Percentiles rank a stretch among this genome's conserved stretches.
Evolutionary conservation across 2,797 vertebrate genomes (phyloP).

Genomic region (Thalassophryne amazonica): DNA sequence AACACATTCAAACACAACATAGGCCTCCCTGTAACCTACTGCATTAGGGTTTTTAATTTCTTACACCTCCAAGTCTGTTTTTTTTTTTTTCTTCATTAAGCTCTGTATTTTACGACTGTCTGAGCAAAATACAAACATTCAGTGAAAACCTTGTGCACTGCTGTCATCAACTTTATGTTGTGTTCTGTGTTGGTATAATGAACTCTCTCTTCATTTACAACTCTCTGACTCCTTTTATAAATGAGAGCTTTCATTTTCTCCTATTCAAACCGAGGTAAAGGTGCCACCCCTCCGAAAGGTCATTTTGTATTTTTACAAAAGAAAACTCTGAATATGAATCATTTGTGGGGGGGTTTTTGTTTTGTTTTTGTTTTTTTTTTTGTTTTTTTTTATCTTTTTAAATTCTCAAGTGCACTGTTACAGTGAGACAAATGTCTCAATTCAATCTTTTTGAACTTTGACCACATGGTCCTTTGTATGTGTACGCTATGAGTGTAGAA

Average conservation of each 20-base stretch:
- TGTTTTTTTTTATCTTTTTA: too few relatives aligned
- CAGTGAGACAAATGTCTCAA: too few relatives aligned
- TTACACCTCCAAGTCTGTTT: slow-evolving; percentile 18
- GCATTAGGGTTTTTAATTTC: background rate
- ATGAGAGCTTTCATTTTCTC: slow-evolving; percentile 47
- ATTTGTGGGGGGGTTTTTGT: too few relatives aligned
- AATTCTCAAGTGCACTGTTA: too few relatives aligned
- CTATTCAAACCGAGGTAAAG: slow-evolving; percentile 36
- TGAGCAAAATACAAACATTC: slow-evolving; percentile 2
- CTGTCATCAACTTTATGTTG: slow-evolving; percentile 62
- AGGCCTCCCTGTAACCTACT: slow-evolving; percentile 32
- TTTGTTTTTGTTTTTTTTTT: too few relatives aligned
- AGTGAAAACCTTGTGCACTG: slow-evolving; percentile 8
- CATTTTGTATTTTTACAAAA: background rate
- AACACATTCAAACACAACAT: slow-evolving; percentile 19
- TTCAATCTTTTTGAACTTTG: too few relatives aligned
- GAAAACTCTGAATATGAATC: too few relatives aligned
- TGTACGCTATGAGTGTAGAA: too few relatives aligned
- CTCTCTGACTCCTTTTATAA: slow-evolving; percentile 28
- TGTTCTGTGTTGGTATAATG: slow-evolving; percentile 61
- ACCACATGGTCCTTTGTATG: too few relatives aligned
- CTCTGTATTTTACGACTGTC: slow-evolving; percentile 19
- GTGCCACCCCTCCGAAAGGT: slow-evolving; percentile 49
- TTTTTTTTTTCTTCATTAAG: slow-evolving; percentile 19
- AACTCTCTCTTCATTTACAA: slow-evolving; percentile 50